Base-by-base conservation (phyloP, 2,888 invertebrate species). In the Hymenopus coronatus region DNA sequence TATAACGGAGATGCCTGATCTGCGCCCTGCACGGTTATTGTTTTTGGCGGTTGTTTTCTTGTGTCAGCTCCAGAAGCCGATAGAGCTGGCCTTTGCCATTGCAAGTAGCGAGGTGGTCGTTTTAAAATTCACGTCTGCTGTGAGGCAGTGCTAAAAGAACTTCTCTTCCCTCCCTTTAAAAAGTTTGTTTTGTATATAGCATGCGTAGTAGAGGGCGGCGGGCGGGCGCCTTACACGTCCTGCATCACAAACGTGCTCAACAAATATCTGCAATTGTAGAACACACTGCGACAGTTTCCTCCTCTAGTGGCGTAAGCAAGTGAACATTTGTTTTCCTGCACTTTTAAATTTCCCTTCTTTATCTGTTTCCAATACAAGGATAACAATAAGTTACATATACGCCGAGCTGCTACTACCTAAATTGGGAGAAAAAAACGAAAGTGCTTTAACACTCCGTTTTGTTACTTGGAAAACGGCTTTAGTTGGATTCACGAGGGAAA, bases 321-420 rank as follows among this genome's bases (percentile, higher is more conserved):
- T 28, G 20, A 86, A 30, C 86, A 28, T 86, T 86, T 86, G 81
- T 86, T 86, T 85, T 86, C 20, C 81, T 70, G 30, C 28, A 70
- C 28, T 86, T 70, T 86, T 86, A 86, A 86, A 86, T 86, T 86
- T 70, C 40, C 86, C 28, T 70, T 86, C 86, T 86, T 86, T 86
- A 86, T 85, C 85, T 28, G 70, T 86, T 86, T 86, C 86, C 86
- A 86, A 86, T 86, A 86, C n/a, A 86, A 70, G 54, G 86, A 28
- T 86, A 70, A 86, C 86, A 70, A 86, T 86, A 86, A 86, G 25
- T 86, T 86, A 86, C 54, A 70, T 14, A 70, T 20, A 15, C 54
- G 25, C 54, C 2, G 20, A 70, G 54, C 4, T 70, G 0, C 25
- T 70, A 20, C 54, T 70, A 20, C 54, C 25, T 70, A 25, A 70